These are phyloP conservation scores for Perdita meconis DNA, from an alignment of 2,888 invertebrate genomes.

Conservation along the genomic window DNA sequence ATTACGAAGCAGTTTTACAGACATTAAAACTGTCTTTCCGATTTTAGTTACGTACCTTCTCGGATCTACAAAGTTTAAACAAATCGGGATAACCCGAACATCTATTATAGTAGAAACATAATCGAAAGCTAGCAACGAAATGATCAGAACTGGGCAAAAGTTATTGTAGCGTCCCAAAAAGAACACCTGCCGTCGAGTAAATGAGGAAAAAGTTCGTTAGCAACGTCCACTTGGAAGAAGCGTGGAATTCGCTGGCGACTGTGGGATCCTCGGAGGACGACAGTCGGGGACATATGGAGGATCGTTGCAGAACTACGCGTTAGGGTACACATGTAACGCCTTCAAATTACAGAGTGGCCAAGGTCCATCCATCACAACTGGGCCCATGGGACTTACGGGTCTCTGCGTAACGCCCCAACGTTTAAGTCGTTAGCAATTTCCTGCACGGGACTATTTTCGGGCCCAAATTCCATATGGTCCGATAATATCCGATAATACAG, in stretches of 20 bases:
- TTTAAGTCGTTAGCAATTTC: conserved; percentile 84
- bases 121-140: too few species aligned
- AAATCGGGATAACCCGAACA: too few species aligned
- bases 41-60: too few species aligned
- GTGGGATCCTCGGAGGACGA: conserved; percentile 31
- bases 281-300: conserved; percentile 66
- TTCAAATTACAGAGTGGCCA: conserved; percentile 82
- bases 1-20: too few species aligned
- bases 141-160: too few species aligned
- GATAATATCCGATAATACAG: conserved; percentile 80
- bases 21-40: too few species aligned
- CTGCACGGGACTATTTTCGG: conserved; percentile 82
- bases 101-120: too few species aligned
- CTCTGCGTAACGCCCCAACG: conserved; percentile 80
- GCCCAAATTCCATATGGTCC: conserved; percentile 83
- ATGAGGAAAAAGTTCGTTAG: conserved; percentile 13
- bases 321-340: conserved; percentile 82
- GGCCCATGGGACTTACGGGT: conserved; percentile 73
- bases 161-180: too few species aligned
- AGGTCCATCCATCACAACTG: conserved; percentile 81
- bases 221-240: neutral
- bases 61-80: too few species aligned
- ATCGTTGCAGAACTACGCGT: conserved; percentile 72
- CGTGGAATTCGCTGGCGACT: neutral
- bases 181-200: conserved; percentile 8